phyloP scores from a whole-genome alignment of 2,113 vertebrate species.

The Petrocephalus microphthalmus region DNA sequence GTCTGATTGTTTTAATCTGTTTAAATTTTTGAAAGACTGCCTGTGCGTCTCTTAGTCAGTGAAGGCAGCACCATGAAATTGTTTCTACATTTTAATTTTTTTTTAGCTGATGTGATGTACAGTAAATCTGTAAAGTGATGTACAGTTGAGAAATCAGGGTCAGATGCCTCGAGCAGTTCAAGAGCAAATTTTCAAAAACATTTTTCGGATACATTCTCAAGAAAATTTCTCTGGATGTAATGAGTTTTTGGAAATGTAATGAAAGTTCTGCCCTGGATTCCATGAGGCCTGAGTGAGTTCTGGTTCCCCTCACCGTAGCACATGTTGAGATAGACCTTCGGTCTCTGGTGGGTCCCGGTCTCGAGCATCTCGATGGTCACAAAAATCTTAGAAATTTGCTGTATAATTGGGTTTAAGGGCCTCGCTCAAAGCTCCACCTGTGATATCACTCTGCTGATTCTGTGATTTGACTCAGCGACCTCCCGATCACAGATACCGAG shows the following conservation, averaged over 20 bases:
- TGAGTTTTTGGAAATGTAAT: not conserved
- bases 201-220: not conserved
- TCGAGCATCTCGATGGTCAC: not conserved
- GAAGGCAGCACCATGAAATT: not conserved
- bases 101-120: not conserved
- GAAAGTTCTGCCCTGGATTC: not conserved
- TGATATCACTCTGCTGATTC: not conserved
- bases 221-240: not conserved
- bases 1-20: not conserved
- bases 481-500: not conserved
- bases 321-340: not conserved
- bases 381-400: not conserved
- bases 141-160: not conserved
- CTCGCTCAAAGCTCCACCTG: not conserved
- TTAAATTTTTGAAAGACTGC: not conserved
- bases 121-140: not conserved
- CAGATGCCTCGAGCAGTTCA: not conserved
- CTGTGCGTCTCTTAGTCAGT: not conserved
- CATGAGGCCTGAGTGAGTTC: not conserved
- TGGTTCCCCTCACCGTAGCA: not conserved
- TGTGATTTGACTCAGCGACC: not conserved
- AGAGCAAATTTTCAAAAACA: not conserved
- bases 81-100: not conserved
- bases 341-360: not conserved
- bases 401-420: not conserved